A percentile compares a stretch with the other conserved stretches of the same genome.
phyloP scores from a whole-genome alignment of 2,888 invertebrate genomes.

The Elysia crispata region DNA sequence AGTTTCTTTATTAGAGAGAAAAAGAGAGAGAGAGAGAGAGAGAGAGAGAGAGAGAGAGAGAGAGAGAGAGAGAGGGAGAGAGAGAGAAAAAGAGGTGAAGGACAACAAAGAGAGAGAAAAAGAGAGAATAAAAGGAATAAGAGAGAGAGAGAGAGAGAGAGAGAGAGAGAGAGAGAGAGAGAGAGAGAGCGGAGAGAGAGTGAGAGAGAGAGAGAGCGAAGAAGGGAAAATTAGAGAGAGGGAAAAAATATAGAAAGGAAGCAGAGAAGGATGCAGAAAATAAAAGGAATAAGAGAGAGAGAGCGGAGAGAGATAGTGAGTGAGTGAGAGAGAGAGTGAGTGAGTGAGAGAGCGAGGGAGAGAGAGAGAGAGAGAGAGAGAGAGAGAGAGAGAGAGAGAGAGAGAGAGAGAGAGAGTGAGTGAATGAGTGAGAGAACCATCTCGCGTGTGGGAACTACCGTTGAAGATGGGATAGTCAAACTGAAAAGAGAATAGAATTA shows the following conservation, averaged over 20 bases:
- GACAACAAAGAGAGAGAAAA: too few species aligned
- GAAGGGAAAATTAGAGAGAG: too few species aligned
- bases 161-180: too few species aligned
- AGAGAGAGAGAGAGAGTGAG: conserved; percentile 23
- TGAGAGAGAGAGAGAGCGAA: too few species aligned
- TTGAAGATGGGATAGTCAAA: not conserved
- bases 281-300: not conserved
- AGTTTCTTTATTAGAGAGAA: too few species aligned
- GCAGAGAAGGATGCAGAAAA: not conserved
- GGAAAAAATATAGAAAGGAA: not conserved
- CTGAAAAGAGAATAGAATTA: not conserved
- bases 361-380: conserved; percentile 32
- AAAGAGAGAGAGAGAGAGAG: too few species aligned
- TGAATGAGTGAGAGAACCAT: not conserved
- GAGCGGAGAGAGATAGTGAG: not conserved
- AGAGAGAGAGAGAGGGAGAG: too few species aligned
- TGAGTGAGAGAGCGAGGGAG: not conserved
- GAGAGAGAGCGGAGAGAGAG: too few species aligned
- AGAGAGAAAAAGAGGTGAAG: too few species aligned
- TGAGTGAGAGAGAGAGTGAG: not conserved
- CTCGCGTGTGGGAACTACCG: not conserved
- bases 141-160: too few species aligned
- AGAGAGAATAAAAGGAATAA: too few species aligned
- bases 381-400: conserved; percentile 34
- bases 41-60: too few species aligned